phyloP scores from a whole-genome alignment of 37 sponge, comb jelly and placozoan species.

The Axinella damicornis region DNA sequence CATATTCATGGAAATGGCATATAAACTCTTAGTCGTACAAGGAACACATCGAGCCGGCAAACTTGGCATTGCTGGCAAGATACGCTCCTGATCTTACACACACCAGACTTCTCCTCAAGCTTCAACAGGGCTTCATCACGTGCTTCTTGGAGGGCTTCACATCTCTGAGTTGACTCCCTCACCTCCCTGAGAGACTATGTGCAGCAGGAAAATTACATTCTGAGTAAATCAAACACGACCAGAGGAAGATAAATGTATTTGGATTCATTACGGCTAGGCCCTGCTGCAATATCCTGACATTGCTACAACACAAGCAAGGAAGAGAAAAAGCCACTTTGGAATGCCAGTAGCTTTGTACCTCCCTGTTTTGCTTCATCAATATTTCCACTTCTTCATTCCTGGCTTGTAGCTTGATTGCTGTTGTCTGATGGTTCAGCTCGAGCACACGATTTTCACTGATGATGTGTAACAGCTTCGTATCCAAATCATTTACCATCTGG shows the following conservation, averaged over 20 bases:
- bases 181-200: slow-evolving; percentile 7
- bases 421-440: background rate
- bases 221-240: no score
- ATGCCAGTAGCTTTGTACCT: slow-evolving; percentile 17
- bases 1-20: no score
- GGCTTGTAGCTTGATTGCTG: background rate
- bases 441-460: background rate
- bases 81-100: background rate
- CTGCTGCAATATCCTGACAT: no score
- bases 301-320: background rate
- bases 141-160: background rate
- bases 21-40: no score
- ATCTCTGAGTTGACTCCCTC: background rate
- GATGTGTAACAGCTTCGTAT: background rate
- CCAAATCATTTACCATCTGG: background rate
- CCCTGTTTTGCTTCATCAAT: slow-evolving; percentile 28
- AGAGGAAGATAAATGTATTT: no score
- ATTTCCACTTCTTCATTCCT: background rate
- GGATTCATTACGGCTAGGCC: no score
- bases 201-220: no score
- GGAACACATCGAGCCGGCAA: background rate
- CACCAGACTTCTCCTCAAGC: slow-evolving; percentile 16
- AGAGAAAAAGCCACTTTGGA: background rate
- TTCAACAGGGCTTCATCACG: background rate
- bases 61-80: background rate